Percentiles rank a stretch among this genome's conserved stretches.
Evolutionary conservation across 2,888 invertebrate species (phyloP).

Genomic region (Unio delphinus): DNA sequence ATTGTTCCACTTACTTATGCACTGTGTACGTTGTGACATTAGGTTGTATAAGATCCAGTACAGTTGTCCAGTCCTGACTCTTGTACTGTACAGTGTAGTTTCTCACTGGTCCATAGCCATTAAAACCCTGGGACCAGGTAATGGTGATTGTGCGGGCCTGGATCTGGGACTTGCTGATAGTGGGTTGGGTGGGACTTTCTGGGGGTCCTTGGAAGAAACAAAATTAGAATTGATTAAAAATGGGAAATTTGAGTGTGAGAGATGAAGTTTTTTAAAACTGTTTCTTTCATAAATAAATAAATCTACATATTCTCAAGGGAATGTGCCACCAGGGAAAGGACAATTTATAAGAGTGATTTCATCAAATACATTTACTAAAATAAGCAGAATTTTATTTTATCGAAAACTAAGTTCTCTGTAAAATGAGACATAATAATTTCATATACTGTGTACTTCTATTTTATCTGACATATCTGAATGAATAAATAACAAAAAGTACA

Average conservation of each 20-base stretch:
- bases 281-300: too few species aligned
- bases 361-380: too few species aligned
- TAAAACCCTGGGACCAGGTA: conserved; percentile 95
- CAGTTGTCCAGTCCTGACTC: conserved; percentile 83
- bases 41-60: conserved; percentile 86
- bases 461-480: too few species aligned
- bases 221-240: background rate
- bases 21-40: conserved; percentile 90
- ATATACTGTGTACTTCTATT: too few species aligned
- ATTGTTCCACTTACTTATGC: conserved; percentile 73
- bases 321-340: too few species aligned
- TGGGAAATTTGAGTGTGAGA: background rate
- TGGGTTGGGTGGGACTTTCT: conserved; percentile 88
- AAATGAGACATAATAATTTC: too few species aligned
- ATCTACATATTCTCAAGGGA: too few species aligned
- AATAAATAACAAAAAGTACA: too few species aligned
- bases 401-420: too few species aligned
- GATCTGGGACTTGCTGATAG: conserved; percentile 88
- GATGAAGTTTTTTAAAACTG: too few species aligned
- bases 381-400: too few species aligned
- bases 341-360: too few species aligned
- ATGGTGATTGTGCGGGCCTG: conserved; percentile 95
- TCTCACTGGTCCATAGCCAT: conserved; percentile 93
- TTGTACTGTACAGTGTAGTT: conserved; percentile 88
- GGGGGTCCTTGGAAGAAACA: conserved; percentile 79